Percentiles rank a stretch among this genome's conserved stretches.
These are phyloP conservation scores for Oceanites oceanicus DNA, from an alignment of 2,113 vertebrate species.

Conservation along the genomic window DNA sequence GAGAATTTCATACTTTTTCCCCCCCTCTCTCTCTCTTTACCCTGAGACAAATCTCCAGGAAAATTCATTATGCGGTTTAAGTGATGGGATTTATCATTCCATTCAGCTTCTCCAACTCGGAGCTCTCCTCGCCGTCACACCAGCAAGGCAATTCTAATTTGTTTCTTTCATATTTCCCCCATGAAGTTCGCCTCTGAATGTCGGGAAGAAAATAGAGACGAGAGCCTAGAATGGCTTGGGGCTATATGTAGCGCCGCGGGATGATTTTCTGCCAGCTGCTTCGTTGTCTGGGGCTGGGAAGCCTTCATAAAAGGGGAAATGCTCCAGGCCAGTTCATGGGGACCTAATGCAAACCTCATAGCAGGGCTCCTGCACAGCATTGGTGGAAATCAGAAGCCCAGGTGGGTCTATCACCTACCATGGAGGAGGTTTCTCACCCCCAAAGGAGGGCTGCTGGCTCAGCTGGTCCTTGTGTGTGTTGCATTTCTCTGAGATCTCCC, in stretches of 20 bases:
- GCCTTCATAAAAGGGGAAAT: accelerated
- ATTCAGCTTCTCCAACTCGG: not conserved
- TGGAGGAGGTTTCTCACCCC: not conserved
- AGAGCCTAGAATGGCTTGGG: not conserved
- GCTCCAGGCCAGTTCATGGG: too few species aligned
- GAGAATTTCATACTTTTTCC: not conserved
- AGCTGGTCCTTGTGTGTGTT: not conserved
- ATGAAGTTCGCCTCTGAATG: not conserved
- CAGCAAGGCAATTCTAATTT: conserved; percentile 22
- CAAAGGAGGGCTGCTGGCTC: not conserved
- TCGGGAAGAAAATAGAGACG: not conserved
- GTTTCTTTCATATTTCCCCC: conserved; percentile 39
- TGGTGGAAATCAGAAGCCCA: not conserved
- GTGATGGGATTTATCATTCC: conserved; percentile 27
- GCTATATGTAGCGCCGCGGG: accelerated
- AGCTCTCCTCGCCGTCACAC: not conserved
- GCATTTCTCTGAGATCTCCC: not conserved
- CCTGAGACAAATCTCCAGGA: conserved; percentile 68
- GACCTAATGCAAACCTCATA: not conserved
- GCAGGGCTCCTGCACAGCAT: accelerated
- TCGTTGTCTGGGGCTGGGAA: not conserved
- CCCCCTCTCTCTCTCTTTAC: not conserved
- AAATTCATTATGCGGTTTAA: conserved; percentile 32
- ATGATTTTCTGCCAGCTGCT: not conserved
- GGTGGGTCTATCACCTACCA: not conserved